Evolutionary conservation across 2,113 vertebrate species (phyloP), one percentile per base, ranked within the genome.

Genomic region (Hyla sarda): DNA sequence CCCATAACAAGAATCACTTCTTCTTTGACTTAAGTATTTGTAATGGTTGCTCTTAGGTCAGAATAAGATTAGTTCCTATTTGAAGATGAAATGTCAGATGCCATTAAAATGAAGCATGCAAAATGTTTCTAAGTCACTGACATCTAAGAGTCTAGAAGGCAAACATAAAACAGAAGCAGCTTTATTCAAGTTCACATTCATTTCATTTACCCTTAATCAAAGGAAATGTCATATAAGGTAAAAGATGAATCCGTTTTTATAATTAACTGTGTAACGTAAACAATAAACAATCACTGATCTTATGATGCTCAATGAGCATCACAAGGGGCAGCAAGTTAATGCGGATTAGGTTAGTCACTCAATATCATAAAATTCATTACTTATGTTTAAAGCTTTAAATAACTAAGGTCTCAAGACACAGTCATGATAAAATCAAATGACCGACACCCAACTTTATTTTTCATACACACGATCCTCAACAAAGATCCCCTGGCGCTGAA

Each of bases 291-390:
- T 83, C 71, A 58, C 71, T 60, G 71, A 37, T 54, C 48, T 74
- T 58, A 60, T 83, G 71, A 83, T 83, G n/a, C 54, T 32, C 54
- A 84, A 65, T 76, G 71, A 65, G 65, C 72, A 84, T 84, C 83
- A 84, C 83, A 76, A 77, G 73, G 50, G 73, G 48, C 23, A 73
- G 23, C 54, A 23, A 25, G 69, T 84, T 84, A 58, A 47, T 45
- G 50, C 34, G 73, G 0, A 62, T 76, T 75, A 75, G 30, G 71
- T 23, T 5, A 83, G 50, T 45, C 54, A 45, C 41, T 21, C 2
- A 41, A 45, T 8, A 84, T 48, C n/a, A 23, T 65, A 41, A 21
- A 1, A 60, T 1, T n/a, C 28, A 3, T 16, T 37, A 34, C 50
- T 74, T 58, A 16, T 41, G 45, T n/a, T 56, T 80, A 10, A 45